Percentiles rank a stretch among this genome's conserved stretches.
These are phyloP conservation scores for Microplitis manilae DNA, from an alignment of 2,888 invertebrate species.

Conservation along the genomic window DNA sequence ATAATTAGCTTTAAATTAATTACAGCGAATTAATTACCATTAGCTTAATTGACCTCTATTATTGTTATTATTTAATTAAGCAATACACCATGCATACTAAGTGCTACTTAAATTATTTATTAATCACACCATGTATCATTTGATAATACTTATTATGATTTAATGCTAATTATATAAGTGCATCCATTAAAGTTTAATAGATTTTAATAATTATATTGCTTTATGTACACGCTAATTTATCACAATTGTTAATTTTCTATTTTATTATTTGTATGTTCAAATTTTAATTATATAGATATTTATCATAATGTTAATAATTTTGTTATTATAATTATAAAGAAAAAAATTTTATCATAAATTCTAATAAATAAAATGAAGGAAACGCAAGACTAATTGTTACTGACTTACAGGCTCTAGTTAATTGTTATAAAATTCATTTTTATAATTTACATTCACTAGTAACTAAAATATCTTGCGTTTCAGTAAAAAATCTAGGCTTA, in stretches of 20 bases:
- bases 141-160: neutral
- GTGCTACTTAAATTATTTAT: neutral
- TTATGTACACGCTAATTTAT: neutral
- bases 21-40: neutral
- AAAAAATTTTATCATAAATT: slow-evolving; percentile 3
- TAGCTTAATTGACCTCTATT: neutral
- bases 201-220: neutral
- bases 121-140: neutral
- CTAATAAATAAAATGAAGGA: neutral
- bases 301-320: neutral
- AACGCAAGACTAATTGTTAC: slow-evolving; percentile 12
- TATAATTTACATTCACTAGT: neutral
- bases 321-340: neutral
- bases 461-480: neutral
- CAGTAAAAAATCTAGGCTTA: neutral
- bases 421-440: slow-evolving; percentile 5
- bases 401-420: neutral
- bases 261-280: slow-evolving; percentile 4
- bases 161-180: neutral
- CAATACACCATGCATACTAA: neutral
- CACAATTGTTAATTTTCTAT: neutral
- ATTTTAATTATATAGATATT: neutral
- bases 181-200: neutral
- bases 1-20: neutral
- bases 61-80: neutral